A percentile compares a stretch with the other conserved stretches of the same genome.
phyloP scores from a whole-genome alignment of 2,113 vertebrate genomes.

The Megaceryle torquata region DNA sequence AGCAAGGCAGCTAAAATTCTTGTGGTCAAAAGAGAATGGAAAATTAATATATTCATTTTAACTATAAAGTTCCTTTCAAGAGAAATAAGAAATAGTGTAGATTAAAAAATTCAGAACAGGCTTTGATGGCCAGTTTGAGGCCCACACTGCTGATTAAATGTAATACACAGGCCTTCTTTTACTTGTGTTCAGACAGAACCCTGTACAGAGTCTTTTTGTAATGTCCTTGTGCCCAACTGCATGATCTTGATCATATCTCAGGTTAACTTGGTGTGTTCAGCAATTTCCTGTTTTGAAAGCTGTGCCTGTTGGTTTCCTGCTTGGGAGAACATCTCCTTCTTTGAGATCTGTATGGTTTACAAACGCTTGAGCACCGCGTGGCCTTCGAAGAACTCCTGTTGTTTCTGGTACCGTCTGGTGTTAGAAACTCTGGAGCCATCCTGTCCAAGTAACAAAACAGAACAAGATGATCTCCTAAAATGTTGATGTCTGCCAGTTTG shows the following conservation, averaged over 20 bases:
- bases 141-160: background rate
- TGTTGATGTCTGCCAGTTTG: accelerated
- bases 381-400: background rate
- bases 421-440: background rate
- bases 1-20: background rate
- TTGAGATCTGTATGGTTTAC: background rate
- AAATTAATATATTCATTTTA: background rate
- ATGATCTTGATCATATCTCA: background rate
- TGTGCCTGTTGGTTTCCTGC: background rate
- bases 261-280: background rate
- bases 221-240: background rate
- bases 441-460: background rate
- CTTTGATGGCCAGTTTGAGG: background rate
- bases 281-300: slow-evolving; percentile 43
- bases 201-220: background rate
- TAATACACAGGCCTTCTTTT: background rate
- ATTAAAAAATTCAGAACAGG: background rate
- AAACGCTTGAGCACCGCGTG: background rate
- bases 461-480: accelerated
- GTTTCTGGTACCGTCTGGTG: background rate
- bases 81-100: background rate
- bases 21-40: background rate
- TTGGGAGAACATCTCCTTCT: background rate
- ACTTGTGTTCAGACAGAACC: background rate
- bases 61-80: background rate